A percentile compares a stretch with the other conserved stretches of the same genome.
phyloP scores from a whole-genome alignment of 2,113 vertebrate genomes.

The Coreoperca whiteheadi region DNA sequence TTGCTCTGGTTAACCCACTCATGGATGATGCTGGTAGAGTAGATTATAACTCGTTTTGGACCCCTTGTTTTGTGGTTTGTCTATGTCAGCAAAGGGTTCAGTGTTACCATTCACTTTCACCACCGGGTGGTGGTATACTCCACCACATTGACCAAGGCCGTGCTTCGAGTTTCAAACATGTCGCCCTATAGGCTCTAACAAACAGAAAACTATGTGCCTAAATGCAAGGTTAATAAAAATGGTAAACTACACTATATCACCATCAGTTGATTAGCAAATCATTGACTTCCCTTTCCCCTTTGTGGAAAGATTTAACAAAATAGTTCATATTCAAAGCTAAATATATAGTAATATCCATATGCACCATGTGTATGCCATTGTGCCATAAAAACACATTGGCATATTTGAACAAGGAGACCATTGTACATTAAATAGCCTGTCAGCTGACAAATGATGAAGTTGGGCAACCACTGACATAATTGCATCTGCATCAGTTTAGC shows the following conservation, averaged over 20 bases:
- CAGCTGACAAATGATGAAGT: background rate
- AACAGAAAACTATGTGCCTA: background rate
- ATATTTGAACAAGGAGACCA: background rate
- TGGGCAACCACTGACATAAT: background rate
- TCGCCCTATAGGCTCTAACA: background rate
- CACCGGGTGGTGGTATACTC: constrained; percentile 74
- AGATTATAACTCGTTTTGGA: background rate
- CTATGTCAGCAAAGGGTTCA: background rate
- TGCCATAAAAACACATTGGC: background rate
- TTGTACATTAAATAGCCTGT: background rate
- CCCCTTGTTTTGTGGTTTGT: background rate
- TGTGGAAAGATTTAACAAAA: background rate
- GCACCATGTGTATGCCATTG: too few relatives aligned
- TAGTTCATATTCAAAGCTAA: background rate
- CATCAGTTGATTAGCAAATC: background rate
- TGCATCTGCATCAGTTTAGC: background rate
- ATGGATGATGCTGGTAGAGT: background rate
- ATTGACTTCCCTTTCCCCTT: background rate
- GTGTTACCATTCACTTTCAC: constrained; percentile 13
- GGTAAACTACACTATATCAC: background rate
- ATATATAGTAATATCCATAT: background rate
- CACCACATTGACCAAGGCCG: constrained; percentile 34
- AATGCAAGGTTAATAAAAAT: background rate
- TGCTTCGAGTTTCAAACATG: background rate
- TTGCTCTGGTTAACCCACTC: background rate